Evolutionary conservation across 64 coral and sea anemone species (phyloP).

Genomic region (Hydrozoanthus tunicans): DNA sequence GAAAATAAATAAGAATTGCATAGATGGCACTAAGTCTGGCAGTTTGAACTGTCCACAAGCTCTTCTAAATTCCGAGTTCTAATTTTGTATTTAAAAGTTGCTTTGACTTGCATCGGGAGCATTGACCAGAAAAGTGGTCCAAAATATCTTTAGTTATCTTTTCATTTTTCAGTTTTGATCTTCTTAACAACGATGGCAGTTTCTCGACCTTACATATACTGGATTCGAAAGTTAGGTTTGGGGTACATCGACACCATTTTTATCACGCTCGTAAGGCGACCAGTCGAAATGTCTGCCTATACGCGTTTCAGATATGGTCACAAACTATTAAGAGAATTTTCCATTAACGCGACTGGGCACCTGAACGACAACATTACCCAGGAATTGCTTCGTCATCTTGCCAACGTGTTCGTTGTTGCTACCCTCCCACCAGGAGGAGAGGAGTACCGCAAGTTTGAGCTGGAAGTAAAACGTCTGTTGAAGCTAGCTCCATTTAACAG

Average conservation of each 20-base stretch:
- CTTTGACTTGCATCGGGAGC: too few species aligned
- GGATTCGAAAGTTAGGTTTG: neutral
- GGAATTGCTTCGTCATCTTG: neutral
- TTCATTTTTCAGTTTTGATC: slow-evolving; percentile 25
- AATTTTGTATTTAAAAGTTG: neutral
- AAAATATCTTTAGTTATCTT: too few species aligned
- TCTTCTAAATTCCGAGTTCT: too few species aligned
- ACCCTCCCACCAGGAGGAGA: neutral
- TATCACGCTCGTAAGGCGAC: neutral
- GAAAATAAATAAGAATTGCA: too few species aligned
- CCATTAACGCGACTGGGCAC: neutral
- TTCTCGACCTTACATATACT: slow-evolving; percentile 12
- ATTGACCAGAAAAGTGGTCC: neutral
- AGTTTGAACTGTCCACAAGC: too few species aligned
- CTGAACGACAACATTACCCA: neutral
- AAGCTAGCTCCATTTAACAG: too few species aligned
- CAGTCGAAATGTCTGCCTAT: neutral
- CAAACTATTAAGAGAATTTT: neutral
- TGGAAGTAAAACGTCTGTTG: too few species aligned
- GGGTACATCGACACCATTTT: neutral
- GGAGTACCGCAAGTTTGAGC: too few species aligned
- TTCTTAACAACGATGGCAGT: neutral
- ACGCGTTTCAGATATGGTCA: neutral
- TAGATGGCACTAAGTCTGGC: too few species aligned
- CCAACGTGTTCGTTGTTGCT: slow-evolving; percentile 1